Evolutionary conservation across 2,113 vertebrate genomes (phyloP).

Genomic region (Cyanistes caeruleus): DNA sequence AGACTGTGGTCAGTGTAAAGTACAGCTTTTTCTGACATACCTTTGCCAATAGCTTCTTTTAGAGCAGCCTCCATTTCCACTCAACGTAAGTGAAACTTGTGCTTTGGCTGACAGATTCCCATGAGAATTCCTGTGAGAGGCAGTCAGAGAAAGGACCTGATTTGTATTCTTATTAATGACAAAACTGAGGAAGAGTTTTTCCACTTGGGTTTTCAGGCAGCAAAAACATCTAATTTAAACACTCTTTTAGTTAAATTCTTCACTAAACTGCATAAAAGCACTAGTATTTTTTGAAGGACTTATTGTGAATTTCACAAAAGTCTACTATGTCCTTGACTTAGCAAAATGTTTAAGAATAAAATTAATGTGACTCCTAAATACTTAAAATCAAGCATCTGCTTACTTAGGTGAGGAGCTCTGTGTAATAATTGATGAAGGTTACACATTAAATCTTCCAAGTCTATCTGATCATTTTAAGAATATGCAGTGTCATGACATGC

Average conservation of each 20-base stretch:
- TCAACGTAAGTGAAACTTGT: neutral
- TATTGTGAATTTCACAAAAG: neutral
- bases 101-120: neutral
- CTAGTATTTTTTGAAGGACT: neutral
- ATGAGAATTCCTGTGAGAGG: neutral
- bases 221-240: neutral
- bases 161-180: neutral
- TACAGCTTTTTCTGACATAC: neutral
- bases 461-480: neutral
- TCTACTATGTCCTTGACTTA: neutral
- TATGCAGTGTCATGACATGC: neutral
- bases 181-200: neutral
- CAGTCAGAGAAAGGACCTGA: neutral
- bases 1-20: neutral
- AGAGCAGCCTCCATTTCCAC: neutral
- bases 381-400: conserved; percentile 2
- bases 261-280: neutral
- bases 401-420: neutral
- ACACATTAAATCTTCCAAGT: conserved; percentile 18
- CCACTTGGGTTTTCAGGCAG: neutral
- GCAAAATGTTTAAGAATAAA: neutral
- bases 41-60: neutral
- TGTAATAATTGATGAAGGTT: conserved; percentile 44
- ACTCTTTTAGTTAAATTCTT: neutral
- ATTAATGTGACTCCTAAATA: neutral